Evolutionary conservation across 2,797 vertebrate species (phyloP).

Genomic region (Agapornis canus): DNA sequence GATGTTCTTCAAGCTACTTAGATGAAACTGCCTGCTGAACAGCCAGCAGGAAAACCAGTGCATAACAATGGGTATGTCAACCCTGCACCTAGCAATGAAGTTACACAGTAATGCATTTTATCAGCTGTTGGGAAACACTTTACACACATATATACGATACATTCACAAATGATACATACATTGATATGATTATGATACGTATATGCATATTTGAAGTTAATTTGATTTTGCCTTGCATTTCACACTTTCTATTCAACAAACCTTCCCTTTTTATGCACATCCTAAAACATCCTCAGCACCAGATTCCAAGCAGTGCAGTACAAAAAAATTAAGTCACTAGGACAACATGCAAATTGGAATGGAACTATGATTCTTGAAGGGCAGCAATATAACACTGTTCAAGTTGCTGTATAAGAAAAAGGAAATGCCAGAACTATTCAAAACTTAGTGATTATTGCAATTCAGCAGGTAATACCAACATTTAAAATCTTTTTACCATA

Average conservation of each 20-base stretch:
- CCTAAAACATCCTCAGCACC: neutral
- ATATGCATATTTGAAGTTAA: neutral
- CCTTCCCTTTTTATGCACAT: neutral
- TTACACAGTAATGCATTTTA: neutral
- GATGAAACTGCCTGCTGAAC: neutral
- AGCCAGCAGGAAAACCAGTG: neutral
- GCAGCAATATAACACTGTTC: neutral
- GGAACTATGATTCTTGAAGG: neutral
- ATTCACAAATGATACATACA: neutral
- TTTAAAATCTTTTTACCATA: constrained; percentile 19
- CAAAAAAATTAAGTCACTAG: neutral
- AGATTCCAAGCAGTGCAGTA: neutral
- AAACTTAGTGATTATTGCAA: neutral
- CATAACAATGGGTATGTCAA: neutral
- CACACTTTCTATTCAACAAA: neutral
- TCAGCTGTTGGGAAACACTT: neutral
- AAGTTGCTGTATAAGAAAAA: neutral
- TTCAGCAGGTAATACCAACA: neutral
- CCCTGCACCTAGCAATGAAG: neutral
- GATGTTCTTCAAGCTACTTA: neutral
- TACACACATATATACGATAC: neutral
- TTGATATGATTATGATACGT: neutral
- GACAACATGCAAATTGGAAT: neutral
- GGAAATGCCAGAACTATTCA: neutral
- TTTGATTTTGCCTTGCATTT: neutral